Evolutionary conservation across 2,113 vertebrate species (phyloP), one percentile per base, ranked within the genome.

Genomic region (Aepyceros melampus): DNA sequence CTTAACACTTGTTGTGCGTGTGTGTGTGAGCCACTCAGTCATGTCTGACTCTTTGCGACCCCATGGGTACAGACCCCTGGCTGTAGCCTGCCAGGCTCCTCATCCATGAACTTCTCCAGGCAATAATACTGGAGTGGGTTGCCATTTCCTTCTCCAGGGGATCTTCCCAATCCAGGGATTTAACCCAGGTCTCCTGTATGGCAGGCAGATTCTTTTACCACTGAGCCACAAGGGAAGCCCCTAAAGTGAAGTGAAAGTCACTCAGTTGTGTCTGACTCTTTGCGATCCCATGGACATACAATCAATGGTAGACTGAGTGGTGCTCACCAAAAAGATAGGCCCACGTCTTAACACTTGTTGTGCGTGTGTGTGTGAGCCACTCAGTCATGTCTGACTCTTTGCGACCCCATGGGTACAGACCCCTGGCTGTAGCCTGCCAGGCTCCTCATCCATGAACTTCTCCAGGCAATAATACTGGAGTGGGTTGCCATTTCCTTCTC

Each of bases 311-410:
- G 31, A 27, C 67, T 92, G 64, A 89, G 36, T 53, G 6, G 2
- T 76, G 53, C 17, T 56, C 31, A 27, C 33, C 87, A 60, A n/a
- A 82, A 89, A 79, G 76, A 47, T 40, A 53, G 1, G 13, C 23
- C 23, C 58, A 43, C 2, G 7, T 67, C 43, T 64, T 91, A 55
- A 76, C 5, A 78, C 15, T 31, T 47, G 64, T 21, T 56, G 60
- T 67, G 4, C 36, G 64, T n/a, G 33, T 36, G 33, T 36, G n/a
- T 64, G 6, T 71, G n/a, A 36, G 64, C 33, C 0, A 0, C n/a
- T 71, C 17, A 36, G 64, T 36, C 4, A 11, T 11, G n/a, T 67
- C 64, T 67, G 64, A 67, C 62, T 19, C 17, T 67, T 67, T 67
- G 64, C 1, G 1, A 67, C 16, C 17, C 33, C 33, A 19, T 17